Evolutionary conservation across 2,888 invertebrate species (phyloP).

Genomic region (Sisyra terminalis): DNA sequence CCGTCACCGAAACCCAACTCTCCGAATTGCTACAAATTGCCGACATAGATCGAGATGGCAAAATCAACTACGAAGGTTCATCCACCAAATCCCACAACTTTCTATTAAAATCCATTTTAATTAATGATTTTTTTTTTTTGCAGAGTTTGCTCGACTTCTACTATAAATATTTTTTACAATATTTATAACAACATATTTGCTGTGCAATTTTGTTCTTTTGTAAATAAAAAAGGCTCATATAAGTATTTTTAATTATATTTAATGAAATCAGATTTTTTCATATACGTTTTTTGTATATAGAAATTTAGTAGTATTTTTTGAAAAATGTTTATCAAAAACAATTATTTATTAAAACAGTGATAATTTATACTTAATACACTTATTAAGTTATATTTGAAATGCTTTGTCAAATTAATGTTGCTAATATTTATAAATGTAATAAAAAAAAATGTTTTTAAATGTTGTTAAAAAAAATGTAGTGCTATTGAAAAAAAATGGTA

Average conservation of each 20-base stretch:
- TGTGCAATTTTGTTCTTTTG: background rate
- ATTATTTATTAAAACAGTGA: background rate
- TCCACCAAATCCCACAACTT: background rate
- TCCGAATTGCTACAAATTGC: constrained; percentile 57
- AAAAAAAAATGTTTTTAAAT: too few relatives aligned
- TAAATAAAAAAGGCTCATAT: constrained; percentile 2
- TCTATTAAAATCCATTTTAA: too few relatives aligned
- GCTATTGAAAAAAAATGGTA: background rate
- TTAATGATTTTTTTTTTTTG: background rate
- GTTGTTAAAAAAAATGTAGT: too few relatives aligned
- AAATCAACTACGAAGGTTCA: constrained; percentile 67
- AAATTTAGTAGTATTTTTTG: background rate
- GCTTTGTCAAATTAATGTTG: background rate
- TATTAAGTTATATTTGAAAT: background rate
- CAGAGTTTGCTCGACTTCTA: constrained; percentile 6
- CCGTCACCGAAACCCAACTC: constrained; percentile 56
- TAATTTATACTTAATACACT: background rate
- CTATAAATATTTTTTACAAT: background rate
- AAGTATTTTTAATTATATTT: background rate
- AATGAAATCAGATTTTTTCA: background rate
- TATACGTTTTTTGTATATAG: background rate
- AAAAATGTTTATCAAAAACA: constrained; percentile 1
- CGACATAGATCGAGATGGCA: constrained; percentile 63
- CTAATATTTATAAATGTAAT: background rate
- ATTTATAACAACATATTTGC: too few relatives aligned